phyloP scores from a whole-genome alignment of 30 jellyfish, hydroid and myxozoan genomes.

The Morbakka virulenta region DNA sequence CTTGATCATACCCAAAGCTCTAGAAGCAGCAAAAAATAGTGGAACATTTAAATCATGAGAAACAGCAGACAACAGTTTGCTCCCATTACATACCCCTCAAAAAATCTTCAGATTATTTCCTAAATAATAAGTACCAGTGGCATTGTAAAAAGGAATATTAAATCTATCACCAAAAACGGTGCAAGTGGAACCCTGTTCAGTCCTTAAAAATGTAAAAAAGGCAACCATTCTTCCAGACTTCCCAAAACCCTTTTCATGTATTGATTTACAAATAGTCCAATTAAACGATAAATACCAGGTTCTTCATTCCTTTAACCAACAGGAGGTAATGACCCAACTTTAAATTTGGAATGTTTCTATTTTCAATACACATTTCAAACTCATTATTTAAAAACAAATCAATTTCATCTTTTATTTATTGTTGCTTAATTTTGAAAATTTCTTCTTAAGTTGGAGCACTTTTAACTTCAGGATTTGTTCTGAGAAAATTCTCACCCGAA shows the following conservation, averaged over 20 bases:
- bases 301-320: constrained; percentile 56
- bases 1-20: too few relatives aligned
- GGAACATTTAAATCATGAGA: background rate
- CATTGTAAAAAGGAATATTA: constrained; percentile 20
- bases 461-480: too few relatives aligned
- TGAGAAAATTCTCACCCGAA: too few relatives aligned
- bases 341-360: too few relatives aligned
- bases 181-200: constrained; percentile 7
- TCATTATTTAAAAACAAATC: too few relatives aligned
- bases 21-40: background rate
- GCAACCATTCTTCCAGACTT: constrained; percentile 28
- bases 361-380: too few relatives aligned
- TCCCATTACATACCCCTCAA: background rate
- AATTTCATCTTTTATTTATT: too few relatives aligned
- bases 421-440: too few relatives aligned
- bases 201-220: constrained; percentile 10
- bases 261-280: constrained; percentile 9
- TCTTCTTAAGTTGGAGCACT: too few relatives aligned
- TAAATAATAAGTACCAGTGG: too few relatives aligned
- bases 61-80: constrained; percentile 12
- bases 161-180: constrained; percentile 32
- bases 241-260: constrained; percentile 40
- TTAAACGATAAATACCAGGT: constrained; percentile 23
- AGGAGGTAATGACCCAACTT: constrained; percentile 51
- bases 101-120: constrained; percentile 1